A percentile compares a stretch with the other conserved stretches of the same genome.
phyloP scores from a whole-genome alignment of 2,113 vertebrate species.

The Ceuthmochares aereus region DNA sequence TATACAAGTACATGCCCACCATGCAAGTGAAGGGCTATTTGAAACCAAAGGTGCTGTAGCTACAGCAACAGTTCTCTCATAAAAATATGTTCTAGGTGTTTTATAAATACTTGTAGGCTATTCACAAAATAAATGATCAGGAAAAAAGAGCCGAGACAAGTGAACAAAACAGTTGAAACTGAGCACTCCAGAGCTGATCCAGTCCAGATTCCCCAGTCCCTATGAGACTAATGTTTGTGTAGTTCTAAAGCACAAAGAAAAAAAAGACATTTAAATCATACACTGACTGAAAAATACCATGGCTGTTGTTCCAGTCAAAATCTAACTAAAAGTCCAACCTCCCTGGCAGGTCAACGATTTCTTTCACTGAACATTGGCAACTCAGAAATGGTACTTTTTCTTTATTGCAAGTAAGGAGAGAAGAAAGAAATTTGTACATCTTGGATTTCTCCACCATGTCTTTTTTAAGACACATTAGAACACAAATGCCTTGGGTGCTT shows the following conservation, averaged over 20 bases:
- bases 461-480: background rate
- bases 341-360: background rate
- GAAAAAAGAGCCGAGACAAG: background rate
- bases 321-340: background rate
- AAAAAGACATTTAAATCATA: background rate
- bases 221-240: background rate
- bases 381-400: background rate
- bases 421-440: background rate
- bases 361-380: background rate
- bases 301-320: background rate
- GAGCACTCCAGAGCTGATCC: background rate
- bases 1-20: fast-evolving
- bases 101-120: background rate
- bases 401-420: background rate
- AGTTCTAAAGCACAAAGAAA: background rate
- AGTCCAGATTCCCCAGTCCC: background rate
- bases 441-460: background rate
- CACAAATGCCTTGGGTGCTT: background rate
- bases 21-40: background rate
- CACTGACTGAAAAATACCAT: background rate
- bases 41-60: background rate
- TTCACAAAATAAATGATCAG: background rate
- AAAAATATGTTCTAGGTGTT: background rate
- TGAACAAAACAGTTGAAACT: background rate
- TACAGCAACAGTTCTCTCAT: background rate